These are phyloP conservation scores for Enteromius treurensis DNA, from an alignment of 2,797 vertebrate species.

Conservation along the genomic window DNA sequence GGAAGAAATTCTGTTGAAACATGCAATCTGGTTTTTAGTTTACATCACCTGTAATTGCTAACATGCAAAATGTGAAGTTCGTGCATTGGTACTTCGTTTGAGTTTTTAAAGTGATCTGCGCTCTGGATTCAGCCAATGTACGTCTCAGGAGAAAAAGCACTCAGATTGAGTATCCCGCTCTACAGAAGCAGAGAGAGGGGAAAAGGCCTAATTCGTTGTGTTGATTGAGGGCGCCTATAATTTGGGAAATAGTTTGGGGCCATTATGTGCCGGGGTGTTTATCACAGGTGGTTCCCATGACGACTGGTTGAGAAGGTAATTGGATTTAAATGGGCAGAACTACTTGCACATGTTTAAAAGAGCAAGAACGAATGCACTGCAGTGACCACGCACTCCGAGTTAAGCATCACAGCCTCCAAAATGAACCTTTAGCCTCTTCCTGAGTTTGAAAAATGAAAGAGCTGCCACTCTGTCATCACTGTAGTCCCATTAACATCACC, in stretches of 20 bases:
- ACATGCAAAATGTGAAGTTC: slow-evolving; percentile 11
- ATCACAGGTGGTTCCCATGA: slow-evolving; percentile 70
- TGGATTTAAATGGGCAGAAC: slow-evolving; percentile 69
- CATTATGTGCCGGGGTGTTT: slow-evolving; percentile 66
- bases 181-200: slow-evolving; percentile 43
- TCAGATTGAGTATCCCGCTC: slow-evolving; percentile 33
- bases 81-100: background rate
- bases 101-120: slow-evolving; percentile 14
- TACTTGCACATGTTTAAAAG: slow-evolving; percentile 67
- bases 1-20: background rate
- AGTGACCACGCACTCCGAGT: slow-evolving; percentile 40
- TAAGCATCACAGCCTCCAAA: slow-evolving; percentile 32
- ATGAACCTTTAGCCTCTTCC: slow-evolving; percentile 40
- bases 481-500: slow-evolving; percentile 29
- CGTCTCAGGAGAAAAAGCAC: slow-evolving; percentile 1
- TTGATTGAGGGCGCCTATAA: slow-evolving; percentile 67
- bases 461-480: slow-evolving; percentile 34
- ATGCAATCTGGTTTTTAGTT: background rate
- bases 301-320: slow-evolving; percentile 64
- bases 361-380: slow-evolving; percentile 47
- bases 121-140: slow-evolving; percentile 13
- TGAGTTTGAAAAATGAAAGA: slow-evolving; percentile 26
- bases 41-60: slow-evolving; percentile 21
- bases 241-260: slow-evolving; percentile 65
- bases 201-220: slow-evolving; percentile 56